Evolutionary conservation across 1,140 invertebrate species (phyloP).

Genomic region (Chironomus tepperi): DNA sequence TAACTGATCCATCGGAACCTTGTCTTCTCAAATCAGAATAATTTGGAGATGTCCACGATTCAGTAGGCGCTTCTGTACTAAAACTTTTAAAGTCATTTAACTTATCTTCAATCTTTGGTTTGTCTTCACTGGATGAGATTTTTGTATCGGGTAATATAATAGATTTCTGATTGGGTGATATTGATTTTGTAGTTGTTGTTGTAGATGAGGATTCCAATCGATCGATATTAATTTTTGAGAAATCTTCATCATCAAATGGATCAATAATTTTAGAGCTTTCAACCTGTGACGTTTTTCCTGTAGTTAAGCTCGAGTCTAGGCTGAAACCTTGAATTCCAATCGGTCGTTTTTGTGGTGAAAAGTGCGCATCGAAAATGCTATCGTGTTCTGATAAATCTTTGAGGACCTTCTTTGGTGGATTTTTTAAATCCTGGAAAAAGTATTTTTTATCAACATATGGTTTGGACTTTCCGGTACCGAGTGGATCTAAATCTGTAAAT

Average conservation of each 20-base stretch:
- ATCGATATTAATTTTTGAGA: constrained; percentile 44
- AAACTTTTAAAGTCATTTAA: constrained; percentile 32
- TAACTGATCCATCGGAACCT: not conserved
- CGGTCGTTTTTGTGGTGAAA: constrained; percentile 27
- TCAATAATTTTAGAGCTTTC: constrained; percentile 43
- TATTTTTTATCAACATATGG: constrained; percentile 91
- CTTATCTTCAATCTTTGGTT: constrained; percentile 7
- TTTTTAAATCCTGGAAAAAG: constrained; percentile 89
- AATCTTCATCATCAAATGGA: constrained; percentile 60
- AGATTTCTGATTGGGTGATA: constrained; percentile 5
- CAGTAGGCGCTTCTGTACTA: constrained; percentile 54
- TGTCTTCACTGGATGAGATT: not conserved
- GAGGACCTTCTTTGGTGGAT: constrained; percentile 80
- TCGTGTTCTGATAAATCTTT: constrained; percentile 56
- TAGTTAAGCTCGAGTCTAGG: not conserved
- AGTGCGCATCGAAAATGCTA: constrained; percentile 22
- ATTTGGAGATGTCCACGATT: constrained; percentile 36
- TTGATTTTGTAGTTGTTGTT: not conserved
- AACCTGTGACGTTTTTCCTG: not conserved
- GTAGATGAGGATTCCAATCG: constrained; percentile 47
- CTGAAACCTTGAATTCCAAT: not conserved
- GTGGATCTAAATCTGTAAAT: constrained; percentile 84
- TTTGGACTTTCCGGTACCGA: constrained; percentile 79
- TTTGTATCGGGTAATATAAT: constrained; percentile 26
- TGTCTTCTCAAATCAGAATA: constrained; percentile 13